Conservation (phyloP, 2,797 vertebrate genomes). For the Pelochelys cantorii region DNA sequence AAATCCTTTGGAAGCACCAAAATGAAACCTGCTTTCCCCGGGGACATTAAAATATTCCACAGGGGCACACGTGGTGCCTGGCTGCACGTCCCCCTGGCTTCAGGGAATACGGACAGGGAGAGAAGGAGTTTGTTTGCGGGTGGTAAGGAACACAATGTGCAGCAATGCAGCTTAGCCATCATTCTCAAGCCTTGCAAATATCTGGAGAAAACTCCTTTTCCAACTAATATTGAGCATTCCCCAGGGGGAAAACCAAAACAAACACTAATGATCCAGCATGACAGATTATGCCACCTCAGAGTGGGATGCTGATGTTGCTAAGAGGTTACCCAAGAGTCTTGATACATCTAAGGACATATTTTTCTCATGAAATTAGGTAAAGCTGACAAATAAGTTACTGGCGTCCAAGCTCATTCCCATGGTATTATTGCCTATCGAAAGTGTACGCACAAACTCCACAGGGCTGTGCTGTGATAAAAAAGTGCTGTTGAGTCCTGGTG, state of each 20-base stretch:
- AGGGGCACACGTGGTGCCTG: neutral
- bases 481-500: neutral
- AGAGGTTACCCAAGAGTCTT: neutral
- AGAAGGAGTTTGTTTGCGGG: neutral
- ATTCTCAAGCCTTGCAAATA: neutral
- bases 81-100: neutral
- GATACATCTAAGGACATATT: neutral
- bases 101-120: neutral
- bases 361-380: neutral
- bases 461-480: neutral
- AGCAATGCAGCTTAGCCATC: neutral
- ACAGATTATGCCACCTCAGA: neutral
- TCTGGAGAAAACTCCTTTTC: neutral
- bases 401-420: neutral
- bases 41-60: neutral
- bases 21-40: neutral
- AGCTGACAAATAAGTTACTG: neutral
- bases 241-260: neutral
- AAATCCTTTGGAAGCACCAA: neutral
- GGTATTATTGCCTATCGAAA: rapidly evolving
- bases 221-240: neutral
- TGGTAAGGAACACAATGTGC: neutral
- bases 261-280: neutral
- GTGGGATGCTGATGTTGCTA: neutral
- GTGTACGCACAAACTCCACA: rapidly evolving